These are phyloP conservation scores for Elaeidobius kamerunicus DNA, from an alignment of 2,888 invertebrate species.

Conservation along the genomic window DNA sequence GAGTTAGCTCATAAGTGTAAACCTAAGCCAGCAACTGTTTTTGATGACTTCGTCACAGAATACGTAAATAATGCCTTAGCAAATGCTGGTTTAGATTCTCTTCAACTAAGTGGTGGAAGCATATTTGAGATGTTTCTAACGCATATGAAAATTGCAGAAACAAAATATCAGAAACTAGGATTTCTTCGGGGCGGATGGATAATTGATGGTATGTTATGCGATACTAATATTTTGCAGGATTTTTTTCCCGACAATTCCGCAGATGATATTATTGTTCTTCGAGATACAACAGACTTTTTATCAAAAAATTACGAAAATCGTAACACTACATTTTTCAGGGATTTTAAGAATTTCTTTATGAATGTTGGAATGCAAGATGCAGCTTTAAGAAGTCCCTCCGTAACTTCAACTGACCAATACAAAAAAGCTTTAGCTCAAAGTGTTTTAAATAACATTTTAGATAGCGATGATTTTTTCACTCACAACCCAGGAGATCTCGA, in stretches of 20 bases:
- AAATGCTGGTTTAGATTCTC: constrained; percentile 48
- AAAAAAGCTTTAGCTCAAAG: constrained; percentile 25
- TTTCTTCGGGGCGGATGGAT: constrained; percentile 55
- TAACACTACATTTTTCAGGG: constrained; percentile 36
- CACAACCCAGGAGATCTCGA: not conserved
- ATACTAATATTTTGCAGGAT: constrained; percentile 52
- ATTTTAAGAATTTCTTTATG: constrained; percentile 42
- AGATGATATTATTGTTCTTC: constrained; percentile 56
- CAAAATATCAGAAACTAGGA: constrained; percentile 41
- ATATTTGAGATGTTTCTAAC: constrained; percentile 48
- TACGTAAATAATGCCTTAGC: constrained; percentile 51
- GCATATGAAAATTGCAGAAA: constrained; percentile 48
- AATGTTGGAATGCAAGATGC: constrained; percentile 38
- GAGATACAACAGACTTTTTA: constrained; percentile 53
- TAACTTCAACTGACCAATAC: constrained; percentile 24
- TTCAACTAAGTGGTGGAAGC: constrained; percentile 51
- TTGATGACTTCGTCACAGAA: constrained; percentile 51
- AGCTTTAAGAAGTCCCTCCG: constrained; percentile 39
- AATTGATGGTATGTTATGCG: constrained; percentile 57
- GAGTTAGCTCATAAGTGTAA: no score
- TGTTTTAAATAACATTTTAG: constrained; percentile 34
- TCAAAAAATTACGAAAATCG: constrained; percentile 37
- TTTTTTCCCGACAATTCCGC: constrained; percentile 53
- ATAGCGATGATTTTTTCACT: constrained; percentile 27
- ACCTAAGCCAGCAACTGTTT: constrained; percentile 41